These are phyloP conservation scores for Caradrina clavipalpis DNA, from an alignment of 2,888 invertebrate species.

Conservation along the genomic window DNA sequence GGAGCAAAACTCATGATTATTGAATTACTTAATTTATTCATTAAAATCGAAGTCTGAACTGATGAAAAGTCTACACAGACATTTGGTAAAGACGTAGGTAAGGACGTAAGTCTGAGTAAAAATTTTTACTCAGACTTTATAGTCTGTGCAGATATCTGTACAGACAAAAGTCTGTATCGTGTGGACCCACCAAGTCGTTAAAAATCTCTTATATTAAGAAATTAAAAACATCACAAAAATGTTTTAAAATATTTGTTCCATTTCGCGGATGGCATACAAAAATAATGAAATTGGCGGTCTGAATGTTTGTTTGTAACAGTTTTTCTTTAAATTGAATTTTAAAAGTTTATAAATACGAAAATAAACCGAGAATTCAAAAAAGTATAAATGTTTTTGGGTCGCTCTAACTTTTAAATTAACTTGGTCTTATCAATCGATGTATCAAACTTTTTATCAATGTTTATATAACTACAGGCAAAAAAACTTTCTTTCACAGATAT, in stretches of 20 bases:
- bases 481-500: background rate
- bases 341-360: constrained; percentile 10
- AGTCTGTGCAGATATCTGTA: too few species aligned
- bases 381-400: background rate
- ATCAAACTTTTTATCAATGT: background rate
- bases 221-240: constrained; percentile 1
- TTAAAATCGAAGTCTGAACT: too few species aligned
- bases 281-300: constrained; percentile 27
- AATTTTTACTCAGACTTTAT: too few species aligned
- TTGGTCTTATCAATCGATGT: background rate
- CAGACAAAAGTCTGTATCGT: too few species aligned
- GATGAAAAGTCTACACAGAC: too few species aligned
- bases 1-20: too few species aligned
- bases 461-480: background rate
- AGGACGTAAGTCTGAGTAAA: too few species aligned
- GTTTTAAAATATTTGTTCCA: constrained; percentile 8
- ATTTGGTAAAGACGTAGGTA: too few species aligned
- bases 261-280: constrained; percentile 32
- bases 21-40: too few species aligned
- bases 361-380: constrained; percentile 13
- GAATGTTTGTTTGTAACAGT: constrained; percentile 16
- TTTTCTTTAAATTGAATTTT: constrained; percentile 16
- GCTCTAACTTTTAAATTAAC: constrained; percentile 13
- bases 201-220: background rate
- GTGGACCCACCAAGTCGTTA: too few species aligned